These are phyloP conservation scores for Quadroppia sp. DNA, from an alignment of 2,888 invertebrate species.

Conservation along the genomic window DNA sequence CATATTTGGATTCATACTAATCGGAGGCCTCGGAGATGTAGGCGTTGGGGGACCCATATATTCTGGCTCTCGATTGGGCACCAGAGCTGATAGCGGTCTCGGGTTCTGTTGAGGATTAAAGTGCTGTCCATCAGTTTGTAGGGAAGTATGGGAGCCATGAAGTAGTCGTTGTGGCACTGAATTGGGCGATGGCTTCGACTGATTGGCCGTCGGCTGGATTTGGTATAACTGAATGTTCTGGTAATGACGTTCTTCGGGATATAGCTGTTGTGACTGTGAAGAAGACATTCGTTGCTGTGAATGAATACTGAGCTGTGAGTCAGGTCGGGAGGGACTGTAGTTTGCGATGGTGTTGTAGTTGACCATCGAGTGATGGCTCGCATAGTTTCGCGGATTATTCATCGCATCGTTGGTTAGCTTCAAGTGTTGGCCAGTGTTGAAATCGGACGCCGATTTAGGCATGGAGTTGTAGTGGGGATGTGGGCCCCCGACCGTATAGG, in stretches of 20 bases:
- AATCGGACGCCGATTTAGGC: slow-evolving; percentile 20
- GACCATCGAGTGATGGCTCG: neutral
- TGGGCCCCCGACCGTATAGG: neutral
- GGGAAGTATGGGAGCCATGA: slow-evolving; percentile 49
- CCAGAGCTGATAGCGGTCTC: slow-evolving; percentile 48
- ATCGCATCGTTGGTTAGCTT: neutral
- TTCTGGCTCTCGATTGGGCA: slow-evolving; percentile 48
- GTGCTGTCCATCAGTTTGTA: slow-evolving; percentile 45
- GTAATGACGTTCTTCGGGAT: slow-evolving; percentile 48
- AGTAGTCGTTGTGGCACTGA: slow-evolving; percentile 40
- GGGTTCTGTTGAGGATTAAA: slow-evolving; percentile 36
- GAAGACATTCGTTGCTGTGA: slow-evolving; percentile 49
- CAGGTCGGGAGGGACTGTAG: slow-evolving; percentile 43
- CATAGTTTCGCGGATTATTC: slow-evolving; percentile 28
- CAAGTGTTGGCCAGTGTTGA: neutral
- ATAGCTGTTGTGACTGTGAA: slow-evolving; percentile 41
- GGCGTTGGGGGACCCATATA: slow-evolving; percentile 45
- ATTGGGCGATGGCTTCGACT: slow-evolving; percentile 29
- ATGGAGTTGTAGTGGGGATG: slow-evolving; percentile 25
- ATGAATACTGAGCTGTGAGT: slow-evolving; percentile 46
- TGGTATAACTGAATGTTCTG: slow-evolving; percentile 49
- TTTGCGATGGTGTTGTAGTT: slow-evolving; percentile 28
- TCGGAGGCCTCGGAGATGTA: slow-evolving; percentile 43
- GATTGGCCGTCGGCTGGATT: slow-evolving; percentile 24
- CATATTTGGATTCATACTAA: slow-evolving; percentile 28